Evolutionary conservation across 2,888 invertebrate species (phyloP), one percentile per base, ranked within the genome.

Genomic region (Deilephila porcellus): DNA sequence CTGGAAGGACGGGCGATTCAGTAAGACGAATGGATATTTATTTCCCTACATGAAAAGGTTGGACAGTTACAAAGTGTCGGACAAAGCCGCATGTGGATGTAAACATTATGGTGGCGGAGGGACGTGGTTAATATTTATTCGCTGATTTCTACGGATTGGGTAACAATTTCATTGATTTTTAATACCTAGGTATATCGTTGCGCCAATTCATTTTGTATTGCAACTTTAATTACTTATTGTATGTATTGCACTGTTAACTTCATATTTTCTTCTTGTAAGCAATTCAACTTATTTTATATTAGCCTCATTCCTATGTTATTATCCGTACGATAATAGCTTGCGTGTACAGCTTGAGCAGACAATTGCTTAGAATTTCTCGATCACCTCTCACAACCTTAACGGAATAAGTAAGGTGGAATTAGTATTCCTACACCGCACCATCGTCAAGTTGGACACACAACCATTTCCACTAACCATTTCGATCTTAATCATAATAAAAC

Each of bases 51-150:
- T 83, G 82, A 84, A 85, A 84, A 80, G 75, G 75, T 78, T 71
- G 81, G 81, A 81, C 83, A 81, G 78, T 82, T 77, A 84, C 82
- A 82, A 81, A 85, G 76, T 79, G 79, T 73, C 75, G 74, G 75
- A 72, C 76, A 74, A 79, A 77, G 79, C 79, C 82, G 82, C 82
- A 80, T 82, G 82, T 84, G 82, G n/a, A 63, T 63, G 53, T n/a
- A 60, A 56, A 60, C 67, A 67, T 67, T 67, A 67, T 67, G 52
- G 45, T 52, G 45, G 45, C 67, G 45, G 20, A 52, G 45, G 52
- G 45, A 52, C 20, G 45, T 45, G 25, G 20, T 67, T 67, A 45
- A 67, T 67, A 52, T 67, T 67, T 67, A 67, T 67, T 67, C 25
- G 8, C 14, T 67, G 29, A 8, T 64, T n/a, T 64, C 25, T 67